A percentile compares a stretch with the other conserved stretches of the same genome.
Evolutionary conservation across 2,888 invertebrate genomes (phyloP).

Genomic region (Philaethria dido): DNA sequence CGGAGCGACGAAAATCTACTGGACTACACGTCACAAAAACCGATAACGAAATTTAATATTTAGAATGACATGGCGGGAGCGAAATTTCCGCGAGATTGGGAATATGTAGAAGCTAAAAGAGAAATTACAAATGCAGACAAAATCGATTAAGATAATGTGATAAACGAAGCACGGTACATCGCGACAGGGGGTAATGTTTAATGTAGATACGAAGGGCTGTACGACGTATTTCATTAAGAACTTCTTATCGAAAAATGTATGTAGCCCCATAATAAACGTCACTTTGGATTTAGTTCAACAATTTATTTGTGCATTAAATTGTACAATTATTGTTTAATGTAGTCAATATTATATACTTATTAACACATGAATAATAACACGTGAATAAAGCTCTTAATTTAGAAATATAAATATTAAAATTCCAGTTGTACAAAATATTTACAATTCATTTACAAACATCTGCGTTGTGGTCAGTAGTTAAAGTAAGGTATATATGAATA

Average conservation of each 20-base stretch:
- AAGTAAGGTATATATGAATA: too few species aligned
- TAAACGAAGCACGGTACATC: constrained; percentile 70
- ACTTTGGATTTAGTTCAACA: constrained; percentile 42
- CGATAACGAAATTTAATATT: constrained; percentile 52
- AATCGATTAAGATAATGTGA: constrained; percentile 70
- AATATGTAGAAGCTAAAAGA: constrained; percentile 45
- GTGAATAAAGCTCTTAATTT: too few species aligned
- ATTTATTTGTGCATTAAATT: constrained; percentile 35
- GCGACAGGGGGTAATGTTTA: constrained; percentile 76
- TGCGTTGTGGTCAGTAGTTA: too few species aligned
- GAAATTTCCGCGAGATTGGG: constrained; percentile 3
- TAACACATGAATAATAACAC: not conserved
- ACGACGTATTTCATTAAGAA: constrained; percentile 62
- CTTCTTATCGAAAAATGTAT: constrained; percentile 58
- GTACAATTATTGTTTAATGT: not conserved
- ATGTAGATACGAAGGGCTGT: constrained; percentile 59
- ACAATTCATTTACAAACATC: too few species aligned
- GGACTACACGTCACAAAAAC: constrained; percentile 58
- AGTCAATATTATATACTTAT: not conserved
- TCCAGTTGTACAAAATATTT: not conserved
- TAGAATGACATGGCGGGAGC: constrained; percentile 2
- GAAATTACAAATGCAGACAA: constrained; percentile 66
- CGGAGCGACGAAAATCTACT: constrained; percentile 54
- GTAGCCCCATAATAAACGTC: constrained; percentile 40
- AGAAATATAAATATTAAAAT: not conserved